phyloP scores from a whole-genome alignment of 2,113 vertebrate species.

The Eublepharis macularius region DNA sequence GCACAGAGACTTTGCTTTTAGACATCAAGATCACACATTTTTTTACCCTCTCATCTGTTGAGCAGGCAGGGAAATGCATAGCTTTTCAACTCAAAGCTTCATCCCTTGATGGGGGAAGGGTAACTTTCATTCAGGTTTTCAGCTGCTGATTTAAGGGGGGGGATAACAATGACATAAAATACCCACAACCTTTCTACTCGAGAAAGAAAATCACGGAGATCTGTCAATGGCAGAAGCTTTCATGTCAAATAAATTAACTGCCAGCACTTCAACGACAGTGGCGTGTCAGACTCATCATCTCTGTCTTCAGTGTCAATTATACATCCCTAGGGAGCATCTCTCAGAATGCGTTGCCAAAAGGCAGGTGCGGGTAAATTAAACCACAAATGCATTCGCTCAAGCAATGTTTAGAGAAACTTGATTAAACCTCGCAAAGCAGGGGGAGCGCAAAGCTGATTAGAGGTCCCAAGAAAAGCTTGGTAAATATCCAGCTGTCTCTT shows the following conservation, averaged over 20 bases:
- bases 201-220: constrained; percentile 15
- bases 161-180: constrained; percentile 36
- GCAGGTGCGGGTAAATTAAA: constrained; percentile 17
- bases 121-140: background rate
- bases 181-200: constrained; percentile 8
- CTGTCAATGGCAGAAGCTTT: constrained; percentile 24
- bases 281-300: constrained; percentile 15
- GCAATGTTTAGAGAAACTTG: background rate
- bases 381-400: background rate
- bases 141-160: background rate
- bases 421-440: accelerated
- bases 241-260: constrained; percentile 46
- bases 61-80: too few species aligned
- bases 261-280: constrained; percentile 20
- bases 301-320: constrained; percentile 15
- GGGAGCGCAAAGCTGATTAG: background rate
- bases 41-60: too few species aligned
- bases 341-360: background rate
- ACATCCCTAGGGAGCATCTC: background rate
- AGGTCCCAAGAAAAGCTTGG: accelerated
- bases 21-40: too few species aligned
- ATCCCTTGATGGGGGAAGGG: background rate
- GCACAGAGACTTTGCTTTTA: too few species aligned
- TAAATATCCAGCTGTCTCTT: background rate
- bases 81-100: background rate